These are phyloP conservation scores for Chionoecetes opilio DNA, from an alignment of 1,140 invertebrate species.

Conservation along the genomic window DNA sequence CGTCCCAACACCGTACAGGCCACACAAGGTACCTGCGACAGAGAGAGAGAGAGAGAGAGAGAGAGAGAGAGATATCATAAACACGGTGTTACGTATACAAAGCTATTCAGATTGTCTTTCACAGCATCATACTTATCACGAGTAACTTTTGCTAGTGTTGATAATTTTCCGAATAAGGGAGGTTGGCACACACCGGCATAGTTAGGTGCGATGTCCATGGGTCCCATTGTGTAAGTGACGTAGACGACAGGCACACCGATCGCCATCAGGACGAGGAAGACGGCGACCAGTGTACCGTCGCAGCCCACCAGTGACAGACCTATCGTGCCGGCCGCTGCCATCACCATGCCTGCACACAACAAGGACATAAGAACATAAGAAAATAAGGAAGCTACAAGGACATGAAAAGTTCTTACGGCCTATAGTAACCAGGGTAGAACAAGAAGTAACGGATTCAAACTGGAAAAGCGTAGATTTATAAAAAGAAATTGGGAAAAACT, in stretches of 20 bases:
- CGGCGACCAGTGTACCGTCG: neutral
- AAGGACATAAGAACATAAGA: too few species aligned
- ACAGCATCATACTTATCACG: too few species aligned
- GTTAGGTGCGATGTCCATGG: constrained; percentile 63
- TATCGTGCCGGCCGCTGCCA: neutral
- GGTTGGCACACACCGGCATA: constrained; percentile 34
- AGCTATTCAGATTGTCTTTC: neutral
- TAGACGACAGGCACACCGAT: neutral
- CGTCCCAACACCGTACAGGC: neutral
- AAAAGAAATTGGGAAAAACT: too few species aligned
- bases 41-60: neutral
- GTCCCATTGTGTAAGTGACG: neutral
- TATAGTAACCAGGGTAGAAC: too few species aligned
- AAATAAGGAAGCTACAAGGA: too few species aligned
- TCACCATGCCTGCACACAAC: neutral
- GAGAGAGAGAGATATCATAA: too few species aligned
- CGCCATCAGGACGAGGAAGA: neutral
- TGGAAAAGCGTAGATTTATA: too few species aligned
- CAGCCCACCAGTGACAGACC: neutral
- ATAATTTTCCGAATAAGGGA: too few species aligned
- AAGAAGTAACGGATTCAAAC: too few species aligned
- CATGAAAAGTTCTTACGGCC: too few species aligned
- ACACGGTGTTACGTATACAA: too few species aligned
- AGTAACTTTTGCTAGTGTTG: too few species aligned
- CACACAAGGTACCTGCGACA: neutral